Evolutionary conservation across 2,797 vertebrate genomes (phyloP).

Genomic region (Lates japonicus): DNA sequence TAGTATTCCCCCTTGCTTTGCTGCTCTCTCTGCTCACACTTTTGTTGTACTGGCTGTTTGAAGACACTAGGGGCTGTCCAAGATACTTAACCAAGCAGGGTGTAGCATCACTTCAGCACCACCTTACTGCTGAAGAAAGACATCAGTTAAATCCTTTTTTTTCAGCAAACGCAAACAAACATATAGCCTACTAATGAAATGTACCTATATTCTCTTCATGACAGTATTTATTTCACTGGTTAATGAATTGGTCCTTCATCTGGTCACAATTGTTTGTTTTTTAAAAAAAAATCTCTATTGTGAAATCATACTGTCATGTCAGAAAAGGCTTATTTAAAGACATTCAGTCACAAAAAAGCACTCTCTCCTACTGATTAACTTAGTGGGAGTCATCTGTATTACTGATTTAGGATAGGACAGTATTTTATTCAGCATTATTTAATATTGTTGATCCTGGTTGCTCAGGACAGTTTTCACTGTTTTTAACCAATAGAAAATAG

Average conservation of each 20-base stretch:
- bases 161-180: background rate
- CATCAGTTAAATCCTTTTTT: background rate
- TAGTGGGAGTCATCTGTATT: background rate
- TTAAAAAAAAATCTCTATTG: background rate
- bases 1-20: background rate
- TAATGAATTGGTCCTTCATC: background rate
- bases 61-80: constrained; percentile 47
- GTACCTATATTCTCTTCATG: background rate
- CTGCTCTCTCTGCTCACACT: background rate
- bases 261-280: background rate
- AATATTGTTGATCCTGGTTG: background rate
- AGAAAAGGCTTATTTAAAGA: background rate
- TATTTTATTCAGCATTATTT: background rate
- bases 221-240: background rate
- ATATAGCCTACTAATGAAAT: background rate
- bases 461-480: background rate
- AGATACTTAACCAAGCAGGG: constrained; percentile 17
- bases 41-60: constrained; percentile 34
- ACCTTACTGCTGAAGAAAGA: background rate
- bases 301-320: constrained; percentile 1
- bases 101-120: background rate
- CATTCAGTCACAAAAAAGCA: background rate
- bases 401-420: background rate
- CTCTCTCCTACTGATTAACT: background rate
- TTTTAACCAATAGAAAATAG: background rate